Percentiles rank a stretch among this genome's conserved stretches.
Evolutionary conservation across 2,113 vertebrate species (phyloP).

Genomic region (Lontra canadensis): DNA sequence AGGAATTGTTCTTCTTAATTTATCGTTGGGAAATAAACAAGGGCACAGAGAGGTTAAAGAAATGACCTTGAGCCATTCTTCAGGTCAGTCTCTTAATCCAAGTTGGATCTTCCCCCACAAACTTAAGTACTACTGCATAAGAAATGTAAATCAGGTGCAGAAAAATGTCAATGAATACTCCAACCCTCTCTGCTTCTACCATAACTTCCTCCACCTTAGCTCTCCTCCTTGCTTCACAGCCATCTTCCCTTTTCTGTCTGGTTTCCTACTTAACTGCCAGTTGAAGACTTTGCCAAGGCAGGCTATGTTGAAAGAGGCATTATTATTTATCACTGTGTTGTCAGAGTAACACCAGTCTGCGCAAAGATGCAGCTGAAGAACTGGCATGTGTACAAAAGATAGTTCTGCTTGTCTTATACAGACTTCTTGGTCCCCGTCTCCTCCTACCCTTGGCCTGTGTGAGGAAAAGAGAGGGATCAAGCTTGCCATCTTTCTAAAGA

Average conservation of each 20-base stretch:
- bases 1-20: conserved; percentile 25
- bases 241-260: neutral
- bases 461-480: neutral
- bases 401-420: neutral
- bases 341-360: neutral
- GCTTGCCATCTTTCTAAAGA: neutral
- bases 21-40: neutral
- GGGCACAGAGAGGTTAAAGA: neutral
- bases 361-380: neutral
- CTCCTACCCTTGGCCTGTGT: neutral
- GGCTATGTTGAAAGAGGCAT: neutral
- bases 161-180: neutral
- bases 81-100: neutral
- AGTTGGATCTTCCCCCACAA: neutral
- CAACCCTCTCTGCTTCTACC: neutral
- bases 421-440: neutral
- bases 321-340: conserved; percentile 6
- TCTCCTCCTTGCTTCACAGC: neutral
- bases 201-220: neutral
- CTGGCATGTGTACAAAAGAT: neutral
- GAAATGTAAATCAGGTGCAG: neutral
- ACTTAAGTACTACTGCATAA: neutral
- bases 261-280: neutral
- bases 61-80: neutral
- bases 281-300: neutral